Evolutionary conservation across 2,888 invertebrate genomes (phyloP), one percentile per base, ranked within the genome.

Genomic region (Aleiodes leptofemur): DNA sequence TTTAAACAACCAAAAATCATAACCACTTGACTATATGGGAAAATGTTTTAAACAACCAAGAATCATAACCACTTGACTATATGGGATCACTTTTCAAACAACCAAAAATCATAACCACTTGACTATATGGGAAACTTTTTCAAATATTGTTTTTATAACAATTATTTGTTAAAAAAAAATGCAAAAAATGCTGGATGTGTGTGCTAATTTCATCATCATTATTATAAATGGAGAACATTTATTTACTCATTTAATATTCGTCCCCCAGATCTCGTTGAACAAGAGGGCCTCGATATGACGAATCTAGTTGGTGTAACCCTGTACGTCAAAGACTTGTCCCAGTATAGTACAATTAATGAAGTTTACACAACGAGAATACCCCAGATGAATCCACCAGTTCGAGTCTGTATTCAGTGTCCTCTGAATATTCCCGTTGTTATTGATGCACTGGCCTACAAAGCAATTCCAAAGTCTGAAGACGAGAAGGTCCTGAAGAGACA

Each of bases 321-420:
- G 83, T 97, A 96, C 87, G 94, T 98, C 84, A 92, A 94, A 59
- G 94, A 95, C 83, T 97, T 98, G 94, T 91, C 91, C 0, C 93
- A 95, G 81, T 98, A 97, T 89, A 91, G 92, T 0, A 91, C 91
- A 8, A 90, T 97, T 79, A 98, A 98, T 88, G 91, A 92, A 78
- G 93, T 94, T 16, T 98, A 98, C 87, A 92, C 92, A 71, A 92
- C 93, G 71, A 92, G 93, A 79, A 94, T 98, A 85, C 91, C 91
- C 82, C 93, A 94, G 89, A 90, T 92, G 55, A 95, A 96, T 90
- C 97, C 97, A 50, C 97, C 98, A 8, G 95, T 95, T 1, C 91
- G 97, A 70, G 95, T 96, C 1, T 97, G 97, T 85, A 95, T 97
- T 23, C 94, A 96, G 87, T 94, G 94, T 83, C 96, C 96, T 14